Percentiles rank a stretch among this genome's conserved stretches.
phyloP scores from a whole-genome alignment of 2,888 invertebrate genomes.

The Drosophila multiciliata region DNA sequence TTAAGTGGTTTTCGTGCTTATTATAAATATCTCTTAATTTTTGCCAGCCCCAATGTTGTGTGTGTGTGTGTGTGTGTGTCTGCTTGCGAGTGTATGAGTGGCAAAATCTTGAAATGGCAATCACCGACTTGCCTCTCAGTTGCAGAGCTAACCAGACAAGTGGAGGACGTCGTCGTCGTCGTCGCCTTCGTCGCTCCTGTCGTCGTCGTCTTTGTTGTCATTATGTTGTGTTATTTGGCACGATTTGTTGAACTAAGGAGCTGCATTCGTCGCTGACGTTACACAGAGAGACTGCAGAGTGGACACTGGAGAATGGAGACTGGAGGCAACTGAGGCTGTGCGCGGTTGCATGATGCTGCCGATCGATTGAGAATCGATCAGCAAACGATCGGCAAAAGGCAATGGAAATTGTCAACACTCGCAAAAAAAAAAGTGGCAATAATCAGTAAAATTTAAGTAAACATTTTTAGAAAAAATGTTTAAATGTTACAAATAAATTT shows the following conservation, averaged over 20 bases:
- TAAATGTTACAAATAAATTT: background rate
- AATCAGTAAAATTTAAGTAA: background rate
- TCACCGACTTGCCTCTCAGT: conserved; percentile 67
- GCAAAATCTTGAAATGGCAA: conserved; percentile 80
- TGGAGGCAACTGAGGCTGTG: conserved; percentile 50
- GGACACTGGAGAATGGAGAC: conserved; percentile 4
- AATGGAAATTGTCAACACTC: conserved; percentile 31
- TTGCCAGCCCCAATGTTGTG: conserved; percentile 61
- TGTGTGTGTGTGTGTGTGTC: conserved; percentile 16
- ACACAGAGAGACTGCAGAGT: conserved; percentile 1
- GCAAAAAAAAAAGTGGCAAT: conserved; percentile 23
- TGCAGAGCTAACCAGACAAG: conserved; percentile 56
- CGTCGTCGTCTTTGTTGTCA: conserved; percentile 79
- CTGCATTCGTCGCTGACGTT: conserved; percentile 33
- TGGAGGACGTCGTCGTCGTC: conserved; percentile 60
- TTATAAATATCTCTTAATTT: conserved; percentile 85
- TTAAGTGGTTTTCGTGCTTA: conserved; percentile 85
- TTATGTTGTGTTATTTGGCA: conserved; percentile 82
- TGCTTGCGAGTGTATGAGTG: conserved; percentile 48
- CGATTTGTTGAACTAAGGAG: conserved; percentile 81
- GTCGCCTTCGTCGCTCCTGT: conserved; percentile 54
- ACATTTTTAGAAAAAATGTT: background rate
- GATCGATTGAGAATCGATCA: conserved; percentile 82
- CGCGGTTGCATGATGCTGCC: conserved; percentile 82
- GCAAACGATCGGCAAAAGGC: conserved; percentile 60